Evolutionary conservation across 2,888 invertebrate genomes (phyloP), one percentile per base, ranked within the genome.

Genomic region (Andrena bucephala): DNA sequence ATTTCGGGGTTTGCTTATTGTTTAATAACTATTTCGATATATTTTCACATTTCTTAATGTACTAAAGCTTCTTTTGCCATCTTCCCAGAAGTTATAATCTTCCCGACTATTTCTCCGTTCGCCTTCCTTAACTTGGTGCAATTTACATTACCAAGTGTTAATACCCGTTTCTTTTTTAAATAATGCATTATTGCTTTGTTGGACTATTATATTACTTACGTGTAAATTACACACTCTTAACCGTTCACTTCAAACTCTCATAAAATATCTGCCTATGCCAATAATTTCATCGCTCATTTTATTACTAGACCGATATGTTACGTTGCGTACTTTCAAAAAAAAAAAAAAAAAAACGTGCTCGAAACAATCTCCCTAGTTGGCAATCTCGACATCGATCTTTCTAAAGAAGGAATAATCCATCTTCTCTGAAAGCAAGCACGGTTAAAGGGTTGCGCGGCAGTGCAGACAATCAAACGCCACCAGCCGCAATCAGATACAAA

Each of bases 401-500:
- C 20, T 7, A 33, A 33, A 33, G 33, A 24, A 16, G 69, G 4
- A 54, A 10, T 6, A 13, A 20, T 6, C 27, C 10, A 13, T 54
- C 54, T 48, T 16, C 29, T 3, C 16, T 33, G 29, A 48, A 29
- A 24, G 20, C 24, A 54, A 50, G 42, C 8, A 29, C 16, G 24
- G 62, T 20, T 31, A 54, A 62, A 77, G n/a, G 52, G 29, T 62
- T 77, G 62, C 24, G 4, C 48, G 68, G 65, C 59, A 71, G 71
- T 71, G 81, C 29, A 33, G 59, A 20, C 60, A 13, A 79, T 71
- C 36, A 29, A 52, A 10, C 33, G 48, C 10, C 10, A 69, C 29
- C 20, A 27, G 27, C 33, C 42, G 31, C 5, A 10, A 50, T 24
- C 3, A 42, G 16, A 42, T 42, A 4, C 42, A 79, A 20, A 20